These are phyloP conservation scores for Ovis canadensis DNA, from an alignment of 2,113 vertebrate genomes.

Conservation along the genomic window DNA sequence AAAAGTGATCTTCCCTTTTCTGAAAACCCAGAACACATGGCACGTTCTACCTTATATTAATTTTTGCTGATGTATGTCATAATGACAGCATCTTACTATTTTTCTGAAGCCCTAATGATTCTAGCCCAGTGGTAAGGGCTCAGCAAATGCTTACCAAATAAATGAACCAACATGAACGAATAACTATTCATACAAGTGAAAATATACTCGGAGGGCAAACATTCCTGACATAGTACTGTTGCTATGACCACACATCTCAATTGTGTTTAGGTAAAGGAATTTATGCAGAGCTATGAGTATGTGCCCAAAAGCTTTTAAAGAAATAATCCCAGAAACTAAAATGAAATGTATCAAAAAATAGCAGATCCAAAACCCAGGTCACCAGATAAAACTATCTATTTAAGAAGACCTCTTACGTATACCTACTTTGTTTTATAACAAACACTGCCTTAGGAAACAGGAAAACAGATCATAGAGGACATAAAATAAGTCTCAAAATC, in stretches of 20 bases:
- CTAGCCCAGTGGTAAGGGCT: neutral
- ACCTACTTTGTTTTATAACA: constrained; percentile 31
- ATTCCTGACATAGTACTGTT: constrained; percentile 55
- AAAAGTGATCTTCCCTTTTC: neutral
- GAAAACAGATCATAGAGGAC: neutral
- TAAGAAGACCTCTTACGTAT: constrained; percentile 2
- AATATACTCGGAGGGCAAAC: constrained; percentile 49
- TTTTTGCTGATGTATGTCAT: neutral
- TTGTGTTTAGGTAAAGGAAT: constrained; percentile 65
- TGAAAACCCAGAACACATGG: neutral
- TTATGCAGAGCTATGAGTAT: constrained; percentile 52
- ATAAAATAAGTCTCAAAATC: constrained; percentile 3
- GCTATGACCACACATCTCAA: constrained; percentile 67
- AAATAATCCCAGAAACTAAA: constrained; percentile 58
- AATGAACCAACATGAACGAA: constrained; percentile 22
- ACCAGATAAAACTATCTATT: constrained; percentile 36
- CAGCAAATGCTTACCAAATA: constrained; percentile 2
- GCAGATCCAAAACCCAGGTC: constrained; percentile 9
- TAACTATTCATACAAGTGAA: constrained; percentile 46
- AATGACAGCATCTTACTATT: neutral
- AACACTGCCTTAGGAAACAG: constrained; percentile 15
- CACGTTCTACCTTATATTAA: neutral
- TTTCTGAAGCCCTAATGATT: constrained; percentile 10
- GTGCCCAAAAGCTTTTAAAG: constrained; percentile 51
- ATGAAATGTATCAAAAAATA: constrained; percentile 34